Conservation (phyloP, 53 echinoderm and acorn worm species). For the Arbacia lixula region DNA sequence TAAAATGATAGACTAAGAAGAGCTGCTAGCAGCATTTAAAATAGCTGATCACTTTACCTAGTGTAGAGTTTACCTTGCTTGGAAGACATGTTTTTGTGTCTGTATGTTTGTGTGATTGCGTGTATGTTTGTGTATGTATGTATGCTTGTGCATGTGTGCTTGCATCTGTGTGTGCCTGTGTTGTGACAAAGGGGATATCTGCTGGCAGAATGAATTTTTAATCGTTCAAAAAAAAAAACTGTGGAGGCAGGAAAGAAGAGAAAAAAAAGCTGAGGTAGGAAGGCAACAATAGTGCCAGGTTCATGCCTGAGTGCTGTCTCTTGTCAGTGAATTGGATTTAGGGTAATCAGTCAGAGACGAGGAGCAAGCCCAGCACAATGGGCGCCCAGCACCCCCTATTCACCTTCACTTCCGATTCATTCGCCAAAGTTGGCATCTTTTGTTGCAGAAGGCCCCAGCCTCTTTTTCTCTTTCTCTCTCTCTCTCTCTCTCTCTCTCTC, state of each 20-base stretch:
- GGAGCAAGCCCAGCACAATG: constrained; percentile 4
- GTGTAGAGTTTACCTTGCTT: too few species aligned
- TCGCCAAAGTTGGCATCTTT: constrained; percentile 16
- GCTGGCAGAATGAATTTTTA: constrained; percentile 40
- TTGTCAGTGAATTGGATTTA: constrained; percentile 53
- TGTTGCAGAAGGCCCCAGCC: background rate
- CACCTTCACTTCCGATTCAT: constrained; percentile 49
- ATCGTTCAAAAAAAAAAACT: constrained; percentile 7
- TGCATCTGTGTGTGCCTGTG: too few species aligned
- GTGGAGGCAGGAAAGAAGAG: background rate
- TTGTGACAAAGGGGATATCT: constrained; percentile 44
- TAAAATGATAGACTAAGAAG: too few species aligned
- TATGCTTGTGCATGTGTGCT: too few species aligned
- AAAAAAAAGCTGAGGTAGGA: background rate
- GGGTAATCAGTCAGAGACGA: constrained; percentile 34
- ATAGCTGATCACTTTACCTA: too few species aligned
- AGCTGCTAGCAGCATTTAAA: too few species aligned
- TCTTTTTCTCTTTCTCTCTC: background rate
- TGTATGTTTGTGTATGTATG: too few species aligned
- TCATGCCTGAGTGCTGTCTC: constrained; percentile 45
- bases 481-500: background rate
- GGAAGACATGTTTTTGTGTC: too few species aligned
- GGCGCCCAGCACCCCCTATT: constrained; percentile 23
- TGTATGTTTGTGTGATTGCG: too few species aligned
- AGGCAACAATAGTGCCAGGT: constrained; percentile 23